Conservation (phyloP, 53 echinoderm and acorn worm species). For the Patiria pectinifera region DNA sequence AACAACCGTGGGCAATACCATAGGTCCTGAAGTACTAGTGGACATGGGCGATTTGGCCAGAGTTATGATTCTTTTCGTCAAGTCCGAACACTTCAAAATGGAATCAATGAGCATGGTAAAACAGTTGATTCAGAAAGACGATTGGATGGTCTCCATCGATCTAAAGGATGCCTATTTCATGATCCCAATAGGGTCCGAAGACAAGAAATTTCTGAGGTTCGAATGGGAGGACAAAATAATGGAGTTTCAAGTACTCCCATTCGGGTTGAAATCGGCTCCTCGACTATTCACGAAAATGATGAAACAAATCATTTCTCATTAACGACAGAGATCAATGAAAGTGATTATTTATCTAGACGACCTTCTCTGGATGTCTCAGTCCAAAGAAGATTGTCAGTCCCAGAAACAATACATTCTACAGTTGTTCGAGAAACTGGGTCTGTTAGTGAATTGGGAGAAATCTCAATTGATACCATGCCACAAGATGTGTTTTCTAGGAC, state of each 20-base stretch:
- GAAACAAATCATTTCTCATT: constrained; percentile 44
- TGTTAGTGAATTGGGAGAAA: constrained; percentile 17
- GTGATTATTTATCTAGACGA: constrained; percentile 50
- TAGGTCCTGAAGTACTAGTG: too few species aligned
- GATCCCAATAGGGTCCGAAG: constrained; percentile 11
- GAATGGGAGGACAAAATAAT: constrained; percentile 26
- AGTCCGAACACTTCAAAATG: constrained; percentile 52
- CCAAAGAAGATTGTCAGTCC: background rate
- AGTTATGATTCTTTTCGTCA: background rate
- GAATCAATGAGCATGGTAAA: constrained; percentile 22
- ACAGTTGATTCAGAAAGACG: constrained; percentile 3
- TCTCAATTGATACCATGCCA: background rate
- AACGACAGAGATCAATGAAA: constrained; percentile 42
- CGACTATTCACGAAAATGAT: constrained; percentile 54
- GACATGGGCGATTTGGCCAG: too few species aligned
- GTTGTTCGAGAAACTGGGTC: constrained; percentile 33
- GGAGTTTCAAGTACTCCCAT: constrained; percentile 30
- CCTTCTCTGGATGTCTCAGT: constrained; percentile 21
- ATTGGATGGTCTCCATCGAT: constrained; percentile 28
- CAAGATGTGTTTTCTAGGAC: too few species aligned
- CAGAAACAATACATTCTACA: constrained; percentile 39
- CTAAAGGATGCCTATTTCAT: background rate
- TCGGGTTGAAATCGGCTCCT: constrained; percentile 55
- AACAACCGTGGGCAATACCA: too few species aligned
- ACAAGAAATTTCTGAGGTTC: constrained; percentile 46